Evolutionary conservation across 1,140 invertebrate genomes (phyloP).

Genomic region (Aleiodes sp.): DNA sequence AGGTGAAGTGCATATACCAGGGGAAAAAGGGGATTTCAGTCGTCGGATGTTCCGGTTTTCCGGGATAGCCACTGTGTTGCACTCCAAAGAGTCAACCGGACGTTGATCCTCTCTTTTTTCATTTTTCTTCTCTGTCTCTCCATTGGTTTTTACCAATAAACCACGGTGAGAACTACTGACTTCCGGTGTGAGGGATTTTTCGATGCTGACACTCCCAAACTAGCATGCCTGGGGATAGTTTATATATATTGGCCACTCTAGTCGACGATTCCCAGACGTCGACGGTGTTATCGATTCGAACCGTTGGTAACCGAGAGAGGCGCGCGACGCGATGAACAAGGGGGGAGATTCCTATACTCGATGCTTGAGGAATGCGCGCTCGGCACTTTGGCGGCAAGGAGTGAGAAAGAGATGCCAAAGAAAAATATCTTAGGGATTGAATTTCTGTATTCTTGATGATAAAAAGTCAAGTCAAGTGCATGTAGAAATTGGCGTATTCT

Average conservation of each 20-base stretch:
- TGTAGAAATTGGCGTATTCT: background rate
- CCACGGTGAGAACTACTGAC: background rate
- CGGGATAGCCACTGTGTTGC: no score
- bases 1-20: no score
- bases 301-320: conserved; percentile 5
- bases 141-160: no score
- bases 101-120: no score
- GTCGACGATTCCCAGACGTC: conserved; percentile 15
- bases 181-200: background rate
- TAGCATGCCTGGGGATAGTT: background rate
- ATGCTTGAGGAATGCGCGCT: conserved; percentile 13
- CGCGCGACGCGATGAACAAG: conserved; percentile 16
- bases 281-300: conserved; percentile 17
- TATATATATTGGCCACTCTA: conserved; percentile 7
- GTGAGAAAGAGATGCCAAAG: background rate
- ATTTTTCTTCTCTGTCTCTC: no score
- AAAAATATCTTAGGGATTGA: background rate
- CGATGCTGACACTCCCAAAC: background rate
- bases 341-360: conserved; percentile 2
- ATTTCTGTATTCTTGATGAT: background rate
- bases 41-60: no score
- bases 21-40: no score
- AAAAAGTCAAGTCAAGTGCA: background rate
- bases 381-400: conserved; percentile 13
- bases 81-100: no score